Conservation (phyloP, 2,797 vertebrate species). For the Acrocephalus scirpaceus region DNA sequence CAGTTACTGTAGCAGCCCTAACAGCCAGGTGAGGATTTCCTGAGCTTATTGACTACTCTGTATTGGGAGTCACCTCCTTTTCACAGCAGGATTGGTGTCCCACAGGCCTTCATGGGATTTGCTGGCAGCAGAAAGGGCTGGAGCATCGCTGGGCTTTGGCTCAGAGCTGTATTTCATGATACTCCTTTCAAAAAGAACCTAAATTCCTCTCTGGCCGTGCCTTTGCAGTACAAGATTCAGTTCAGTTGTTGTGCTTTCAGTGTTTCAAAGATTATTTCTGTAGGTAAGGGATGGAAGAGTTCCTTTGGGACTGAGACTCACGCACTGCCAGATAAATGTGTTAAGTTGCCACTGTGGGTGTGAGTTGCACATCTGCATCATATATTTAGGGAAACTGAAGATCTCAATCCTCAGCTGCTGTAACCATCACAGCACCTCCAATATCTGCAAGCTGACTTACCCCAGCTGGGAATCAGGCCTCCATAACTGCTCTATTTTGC, state of each 20-base stretch:
- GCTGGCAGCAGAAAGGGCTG: not conserved
- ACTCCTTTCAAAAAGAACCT: not conserved
- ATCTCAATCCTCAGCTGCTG: not conserved
- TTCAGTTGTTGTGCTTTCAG: not conserved
- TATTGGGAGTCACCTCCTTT: not conserved
- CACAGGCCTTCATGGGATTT: rapidly evolving
- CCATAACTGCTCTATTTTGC: not conserved
- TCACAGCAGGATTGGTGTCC: not conserved
- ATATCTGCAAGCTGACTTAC: not conserved
- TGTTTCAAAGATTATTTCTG: not conserved
- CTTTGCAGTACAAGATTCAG: not conserved
- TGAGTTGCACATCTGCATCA: not conserved
- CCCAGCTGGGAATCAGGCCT: not conserved
- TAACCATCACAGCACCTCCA: not conserved
- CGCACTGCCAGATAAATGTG: not conserved
- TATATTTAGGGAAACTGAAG: not conserved
- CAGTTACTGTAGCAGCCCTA: not conserved
- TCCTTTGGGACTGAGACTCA: not conserved
- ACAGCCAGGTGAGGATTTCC: not conserved
- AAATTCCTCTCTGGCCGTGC: rapidly evolving
- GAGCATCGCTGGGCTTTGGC: not conserved
- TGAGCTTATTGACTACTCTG: not conserved
- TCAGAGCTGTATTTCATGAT: not conserved
- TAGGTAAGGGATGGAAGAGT: not conserved
- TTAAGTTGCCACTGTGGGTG: not conserved